These are phyloP conservation scores for Chrysochloris asiatica DNA, from an alignment of 2,113 vertebrate genomes.

Conservation along the genomic window DNA sequence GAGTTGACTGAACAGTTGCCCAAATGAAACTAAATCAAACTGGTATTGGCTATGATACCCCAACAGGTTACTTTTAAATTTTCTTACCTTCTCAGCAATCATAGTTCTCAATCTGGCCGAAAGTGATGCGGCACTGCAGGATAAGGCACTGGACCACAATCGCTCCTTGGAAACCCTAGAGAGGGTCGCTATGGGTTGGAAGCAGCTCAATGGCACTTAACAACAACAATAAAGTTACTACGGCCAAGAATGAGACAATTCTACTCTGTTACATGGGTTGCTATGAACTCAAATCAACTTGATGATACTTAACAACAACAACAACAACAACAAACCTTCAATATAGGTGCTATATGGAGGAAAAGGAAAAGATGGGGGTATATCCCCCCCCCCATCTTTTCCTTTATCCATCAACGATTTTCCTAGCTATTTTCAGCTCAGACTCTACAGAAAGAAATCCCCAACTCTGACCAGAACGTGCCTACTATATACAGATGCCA, in stretches of 20 bases:
- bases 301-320: not conserved
- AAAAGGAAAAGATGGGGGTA: not conserved
- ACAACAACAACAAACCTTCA: too few species aligned
- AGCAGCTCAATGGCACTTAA: too few species aligned
- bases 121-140: too few species aligned
- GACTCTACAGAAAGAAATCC: not conserved
- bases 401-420: not conserved
- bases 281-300: not conserved
- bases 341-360: fast-evolving
- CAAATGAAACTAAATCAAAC: not conserved
- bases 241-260: not conserved
- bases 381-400: too few species aligned
- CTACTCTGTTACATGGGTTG: not conserved
- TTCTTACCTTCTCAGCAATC: not conserved
- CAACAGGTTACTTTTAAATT: not conserved
- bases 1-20: not conserved
- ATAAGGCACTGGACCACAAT: too few species aligned
- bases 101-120: not conserved
- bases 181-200: too few species aligned
- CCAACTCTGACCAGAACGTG: too few species aligned
- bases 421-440: not conserved
- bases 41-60: not conserved
- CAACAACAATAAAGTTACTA: too few species aligned
- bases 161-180: too few species aligned
- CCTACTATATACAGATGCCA: not conserved